These are phyloP conservation scores for Rhabdomys dilectus DNA, from an alignment of 2,113 vertebrate genomes.

Conservation along the genomic window DNA sequence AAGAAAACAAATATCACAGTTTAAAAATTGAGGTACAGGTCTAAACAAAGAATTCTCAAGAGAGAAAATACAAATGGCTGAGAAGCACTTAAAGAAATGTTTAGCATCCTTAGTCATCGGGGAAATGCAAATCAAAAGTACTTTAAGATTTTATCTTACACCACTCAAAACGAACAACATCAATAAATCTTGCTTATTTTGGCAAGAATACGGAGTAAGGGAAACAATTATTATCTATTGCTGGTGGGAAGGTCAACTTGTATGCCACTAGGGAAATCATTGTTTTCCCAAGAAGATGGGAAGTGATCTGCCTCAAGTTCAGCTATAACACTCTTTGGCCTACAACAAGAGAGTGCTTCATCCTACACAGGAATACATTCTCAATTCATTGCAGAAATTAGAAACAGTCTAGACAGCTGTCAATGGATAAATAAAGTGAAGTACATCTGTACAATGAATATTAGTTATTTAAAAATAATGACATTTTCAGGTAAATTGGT, in stretches of 20 bases:
- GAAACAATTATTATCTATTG: neutral
- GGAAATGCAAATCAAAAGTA: neutral
- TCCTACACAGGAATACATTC: neutral
- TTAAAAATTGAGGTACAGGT: neutral
- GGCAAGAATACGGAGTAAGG: neutral
- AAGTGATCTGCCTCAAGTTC: neutral
- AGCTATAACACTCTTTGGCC: neutral
- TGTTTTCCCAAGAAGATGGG: neutral
- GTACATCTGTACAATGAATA: neutral
- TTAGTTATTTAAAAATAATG: neutral
- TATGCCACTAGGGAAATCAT: neutral
- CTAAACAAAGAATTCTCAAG: neutral
- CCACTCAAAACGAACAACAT: neutral
- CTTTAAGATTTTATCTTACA: neutral
- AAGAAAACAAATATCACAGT: neutral
- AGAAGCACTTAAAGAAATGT: neutral
- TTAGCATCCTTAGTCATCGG: neutral
- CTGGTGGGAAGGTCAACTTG: neutral
- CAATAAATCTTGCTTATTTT: neutral
- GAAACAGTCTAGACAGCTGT: neutral
- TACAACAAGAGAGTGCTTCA: neutral
- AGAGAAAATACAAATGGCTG: neutral
- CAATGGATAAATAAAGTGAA: neutral
- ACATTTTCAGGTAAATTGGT: neutral
- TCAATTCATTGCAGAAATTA: neutral